Evolutionary conservation across 2,888 invertebrate genomes (phyloP).

Genomic region (Erpobdella octoculata): DNA sequence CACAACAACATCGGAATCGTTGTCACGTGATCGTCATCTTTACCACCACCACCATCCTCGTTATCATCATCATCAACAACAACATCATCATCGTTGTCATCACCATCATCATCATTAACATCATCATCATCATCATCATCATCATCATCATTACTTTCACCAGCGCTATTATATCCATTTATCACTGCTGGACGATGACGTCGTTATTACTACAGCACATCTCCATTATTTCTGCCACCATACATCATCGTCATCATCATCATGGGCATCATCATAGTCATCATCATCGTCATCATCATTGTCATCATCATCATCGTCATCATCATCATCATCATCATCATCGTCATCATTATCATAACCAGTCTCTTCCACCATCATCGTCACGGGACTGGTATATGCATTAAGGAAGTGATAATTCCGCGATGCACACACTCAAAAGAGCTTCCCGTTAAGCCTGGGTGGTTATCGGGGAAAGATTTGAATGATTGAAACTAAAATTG

Average conservation of each 20-base stretch:
- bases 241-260: background rate
- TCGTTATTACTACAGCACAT: no score
- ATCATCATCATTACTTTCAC: background rate
- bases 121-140: background rate
- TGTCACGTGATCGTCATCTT: background rate
- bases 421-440: background rate
- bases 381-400: background rate
- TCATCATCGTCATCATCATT: background rate
- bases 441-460: background rate
- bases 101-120: background rate
- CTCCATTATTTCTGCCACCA: background rate
- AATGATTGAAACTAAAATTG: slow-evolving; percentile 8
- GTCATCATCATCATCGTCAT: slow-evolving; percentile 6
- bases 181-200: no score
- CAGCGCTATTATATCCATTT: no score
- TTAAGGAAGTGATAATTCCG: background rate
- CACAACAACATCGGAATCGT: no score
- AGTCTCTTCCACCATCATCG: background rate
- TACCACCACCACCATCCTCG: background rate
- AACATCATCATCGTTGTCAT: background rate
- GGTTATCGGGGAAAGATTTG: background rate
- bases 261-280: slow-evolving; percentile 7
- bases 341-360: background rate
- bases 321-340: no score
- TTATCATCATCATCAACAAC: background rate